A percentile compares a stretch with the other conserved stretches of the same genome.
Evolutionary conservation across 2,888 invertebrate species (phyloP).

Genomic region (Stenichneumon culpator): DNA sequence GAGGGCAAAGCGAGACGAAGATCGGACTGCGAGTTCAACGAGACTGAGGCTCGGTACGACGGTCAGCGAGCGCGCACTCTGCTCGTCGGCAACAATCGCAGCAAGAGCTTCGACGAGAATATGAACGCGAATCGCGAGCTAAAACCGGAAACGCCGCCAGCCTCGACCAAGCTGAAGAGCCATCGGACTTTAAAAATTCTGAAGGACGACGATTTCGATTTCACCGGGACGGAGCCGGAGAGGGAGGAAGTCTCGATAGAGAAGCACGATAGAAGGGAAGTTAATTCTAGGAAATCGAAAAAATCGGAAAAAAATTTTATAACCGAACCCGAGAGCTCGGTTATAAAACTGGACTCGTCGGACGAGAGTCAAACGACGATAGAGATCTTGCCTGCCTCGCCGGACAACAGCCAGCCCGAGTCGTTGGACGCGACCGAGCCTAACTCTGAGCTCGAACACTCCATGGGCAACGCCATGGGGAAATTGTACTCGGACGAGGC

Average conservation of each 20-base stretch:
- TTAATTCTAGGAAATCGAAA: too few species aligned
- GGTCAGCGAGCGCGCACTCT: neutral
- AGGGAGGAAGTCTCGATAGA: constrained; percentile 31
- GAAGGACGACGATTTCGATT: neutral
- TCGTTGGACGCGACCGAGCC: constrained; percentile 45
- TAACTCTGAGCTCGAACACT: constrained; percentile 19
- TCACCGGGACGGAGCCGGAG: neutral
- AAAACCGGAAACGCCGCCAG: neutral
- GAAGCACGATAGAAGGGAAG: neutral
- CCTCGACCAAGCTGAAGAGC: neutral
- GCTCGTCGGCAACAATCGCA: constrained; percentile 30
- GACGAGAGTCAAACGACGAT: constrained; percentile 83
- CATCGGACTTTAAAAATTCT: neutral
- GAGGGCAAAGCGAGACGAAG: constrained; percentile 71
- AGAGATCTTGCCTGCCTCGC: constrained; percentile 81
- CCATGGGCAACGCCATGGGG: constrained; percentile 59
- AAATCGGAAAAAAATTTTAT: constrained; percentile 56
- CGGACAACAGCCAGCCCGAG: constrained; percentile 72
- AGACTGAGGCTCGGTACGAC: constrained; percentile 9
- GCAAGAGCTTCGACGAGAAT: constrained; percentile 51
- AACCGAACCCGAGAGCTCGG: constrained; percentile 69
- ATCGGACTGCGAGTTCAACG: constrained; percentile 69
- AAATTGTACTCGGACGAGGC: constrained; percentile 77
- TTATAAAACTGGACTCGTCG: constrained; percentile 82
- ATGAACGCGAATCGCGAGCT: neutral